phyloP scores from a whole-genome alignment of 2,888 invertebrate species.

The Gibbula magus region DNA sequence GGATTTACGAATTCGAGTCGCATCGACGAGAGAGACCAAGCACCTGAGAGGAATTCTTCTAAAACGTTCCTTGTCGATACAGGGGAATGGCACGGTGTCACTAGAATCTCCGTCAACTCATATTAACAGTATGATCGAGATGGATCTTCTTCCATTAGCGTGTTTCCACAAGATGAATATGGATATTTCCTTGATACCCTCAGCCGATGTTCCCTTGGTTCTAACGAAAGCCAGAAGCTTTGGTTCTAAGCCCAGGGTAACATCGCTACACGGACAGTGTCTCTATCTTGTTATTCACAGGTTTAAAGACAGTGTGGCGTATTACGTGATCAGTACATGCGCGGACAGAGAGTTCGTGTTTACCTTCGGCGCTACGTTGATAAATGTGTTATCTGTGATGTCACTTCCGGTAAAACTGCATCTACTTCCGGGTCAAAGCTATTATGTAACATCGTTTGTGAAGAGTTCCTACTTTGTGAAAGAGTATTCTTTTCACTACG shows the following conservation, averaged over 20 bases:
- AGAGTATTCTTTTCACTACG: neutral
- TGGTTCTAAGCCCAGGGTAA: neutral
- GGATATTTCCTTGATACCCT: neutral
- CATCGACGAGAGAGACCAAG: neutral
- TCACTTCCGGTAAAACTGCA: neutral
- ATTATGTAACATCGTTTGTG: conserved; percentile 2
- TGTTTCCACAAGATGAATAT: neutral
- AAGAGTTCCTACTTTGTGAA: neutral
- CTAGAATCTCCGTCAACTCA: neutral
- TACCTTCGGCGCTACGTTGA: neutral
- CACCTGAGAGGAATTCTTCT: neutral
- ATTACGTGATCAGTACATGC: neutral
- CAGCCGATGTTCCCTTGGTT: neutral
- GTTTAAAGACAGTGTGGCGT: neutral
- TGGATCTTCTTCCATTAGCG: neutral
- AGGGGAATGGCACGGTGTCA: neutral
- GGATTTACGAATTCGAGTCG: neutral
- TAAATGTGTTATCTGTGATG: neutral
- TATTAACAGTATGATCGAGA: neutral
- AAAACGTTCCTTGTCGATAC: too few species aligned
- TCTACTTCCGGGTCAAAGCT: neutral
- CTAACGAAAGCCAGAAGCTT: neutral
- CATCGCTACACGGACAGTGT: neutral
- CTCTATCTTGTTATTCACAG: neutral
- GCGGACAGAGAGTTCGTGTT: neutral